These are phyloP conservation scores for Nasonia longicornis DNA, from an alignment of 1,140 invertebrate genomes.

Conservation along the genomic window DNA sequence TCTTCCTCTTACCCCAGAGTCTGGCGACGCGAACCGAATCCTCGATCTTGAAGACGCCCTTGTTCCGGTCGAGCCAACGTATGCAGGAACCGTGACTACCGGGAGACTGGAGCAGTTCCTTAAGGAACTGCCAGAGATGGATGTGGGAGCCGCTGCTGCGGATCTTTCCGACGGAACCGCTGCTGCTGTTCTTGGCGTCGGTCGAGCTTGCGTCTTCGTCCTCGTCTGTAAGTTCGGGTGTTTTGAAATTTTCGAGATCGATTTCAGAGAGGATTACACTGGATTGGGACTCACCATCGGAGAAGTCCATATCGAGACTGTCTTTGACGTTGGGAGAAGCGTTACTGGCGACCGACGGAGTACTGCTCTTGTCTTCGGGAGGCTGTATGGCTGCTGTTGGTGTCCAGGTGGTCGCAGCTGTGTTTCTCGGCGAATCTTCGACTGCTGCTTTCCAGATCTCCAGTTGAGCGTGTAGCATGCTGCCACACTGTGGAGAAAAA, in stretches of 20 bases:
- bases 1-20: slow-evolving; percentile 97
- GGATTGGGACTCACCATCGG: slow-evolving; percentile 68
- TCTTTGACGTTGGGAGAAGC: slow-evolving; percentile 58
- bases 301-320: slow-evolving; percentile 69
- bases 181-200: slow-evolving; percentile 12
- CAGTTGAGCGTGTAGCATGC: slow-evolving; percentile 87
- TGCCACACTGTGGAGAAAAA: slow-evolving; percentile 76
- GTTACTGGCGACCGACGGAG: slow-evolving; percentile 54
- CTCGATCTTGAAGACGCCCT: slow-evolving; percentile 99
- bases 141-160: slow-evolving; percentile 85
- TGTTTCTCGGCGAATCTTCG: slow-evolving; percentile 67
- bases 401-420: slow-evolving; percentile 64
- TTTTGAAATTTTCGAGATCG: too few species aligned
- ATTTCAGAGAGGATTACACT: too few species aligned
- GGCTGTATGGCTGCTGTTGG: slow-evolving; percentile 61
- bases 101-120: slow-evolving; percentile 91
- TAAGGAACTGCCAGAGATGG: slow-evolving; percentile 99
- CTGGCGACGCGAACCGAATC: slow-evolving; percentile 95
- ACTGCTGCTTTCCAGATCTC: slow-evolving; percentile 92
- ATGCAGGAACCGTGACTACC: slow-evolving; percentile 92
- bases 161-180: slow-evolving; percentile 60
- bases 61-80: slow-evolving; percentile 93
- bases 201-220: slow-evolving; percentile 67
- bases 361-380: slow-evolving; percentile 52
- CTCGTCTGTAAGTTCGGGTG: slow-evolving; percentile 67